Evolutionary conservation across 2,797 vertebrate species (phyloP).

Genomic region (Threskiornis aethiopicus): DNA sequence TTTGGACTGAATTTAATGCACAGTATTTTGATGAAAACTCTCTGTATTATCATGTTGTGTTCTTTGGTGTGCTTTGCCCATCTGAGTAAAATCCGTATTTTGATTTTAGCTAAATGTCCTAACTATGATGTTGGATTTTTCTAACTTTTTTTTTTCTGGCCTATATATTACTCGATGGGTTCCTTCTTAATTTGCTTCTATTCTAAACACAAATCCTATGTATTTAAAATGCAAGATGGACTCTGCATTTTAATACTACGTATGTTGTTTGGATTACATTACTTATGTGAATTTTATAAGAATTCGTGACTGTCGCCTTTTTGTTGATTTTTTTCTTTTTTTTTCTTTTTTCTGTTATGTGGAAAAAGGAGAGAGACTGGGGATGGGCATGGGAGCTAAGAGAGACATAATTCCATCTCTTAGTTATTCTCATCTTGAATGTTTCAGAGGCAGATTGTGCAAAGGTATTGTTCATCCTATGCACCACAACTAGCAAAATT

Average conservation of each 20-base stretch:
- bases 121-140: neutral
- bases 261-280: neutral
- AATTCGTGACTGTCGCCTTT: neutral
- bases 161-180: neutral
- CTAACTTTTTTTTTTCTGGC: neutral
- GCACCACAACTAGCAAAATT: neutral
- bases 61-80: neutral
- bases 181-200: neutral
- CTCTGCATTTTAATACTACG: neutral
- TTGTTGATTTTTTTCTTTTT: neutral
- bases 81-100: neutral
- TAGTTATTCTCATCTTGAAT: neutral
- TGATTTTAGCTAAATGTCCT: neutral
- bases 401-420: neutral
- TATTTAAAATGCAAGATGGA: neutral
- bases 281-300: neutral
- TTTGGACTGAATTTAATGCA: neutral
- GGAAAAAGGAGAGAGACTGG: neutral
- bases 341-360: neutral
- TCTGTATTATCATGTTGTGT: accelerated
- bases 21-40: neutral
- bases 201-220: neutral
- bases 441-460: neutral
- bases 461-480: neutral
- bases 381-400: neutral